phyloP scores from a whole-genome alignment of 2,113 vertebrate species.

The Hemichromis elongatus region DNA sequence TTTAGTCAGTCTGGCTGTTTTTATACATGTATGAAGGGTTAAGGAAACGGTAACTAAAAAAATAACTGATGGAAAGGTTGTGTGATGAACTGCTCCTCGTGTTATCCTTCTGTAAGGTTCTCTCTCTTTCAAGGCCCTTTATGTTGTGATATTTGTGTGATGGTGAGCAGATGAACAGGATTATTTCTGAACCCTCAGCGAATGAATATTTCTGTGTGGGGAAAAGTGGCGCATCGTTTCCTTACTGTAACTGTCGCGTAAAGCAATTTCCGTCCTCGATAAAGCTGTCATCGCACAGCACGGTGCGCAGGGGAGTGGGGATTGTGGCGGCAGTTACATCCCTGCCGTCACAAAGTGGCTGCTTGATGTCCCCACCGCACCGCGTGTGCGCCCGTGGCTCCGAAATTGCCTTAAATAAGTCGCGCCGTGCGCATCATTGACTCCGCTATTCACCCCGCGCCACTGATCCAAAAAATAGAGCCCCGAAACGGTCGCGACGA shows the following conservation, averaged over 20 bases:
- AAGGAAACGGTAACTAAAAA: neutral
- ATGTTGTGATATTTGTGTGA: neutral
- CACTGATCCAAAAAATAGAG: conserved; percentile 17
- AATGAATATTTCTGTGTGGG: neutral
- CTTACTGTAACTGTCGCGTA: neutral
- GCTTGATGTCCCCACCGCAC: neutral
- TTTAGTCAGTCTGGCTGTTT: neutral
- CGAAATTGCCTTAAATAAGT: conserved; percentile 29
- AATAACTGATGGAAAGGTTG: neutral
- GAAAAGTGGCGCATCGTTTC: neutral
- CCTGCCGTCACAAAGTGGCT: neutral
- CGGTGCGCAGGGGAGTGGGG: neutral
- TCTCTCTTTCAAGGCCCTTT: neutral
- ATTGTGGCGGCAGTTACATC: neutral
- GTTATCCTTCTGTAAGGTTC: neutral
- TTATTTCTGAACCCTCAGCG: neutral
- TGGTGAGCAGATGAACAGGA: neutral
- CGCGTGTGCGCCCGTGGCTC: neutral
- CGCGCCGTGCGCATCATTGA: neutral
- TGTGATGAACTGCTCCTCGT: neutral
- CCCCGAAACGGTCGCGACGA: neutral
- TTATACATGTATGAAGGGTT: neutral
- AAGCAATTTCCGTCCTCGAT: neutral
- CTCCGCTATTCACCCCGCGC: conserved; percentile 8
- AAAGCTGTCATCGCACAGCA: neutral